These are phyloP conservation scores for Pantelozetes paolii DNA, from an alignment of 2,888 invertebrate species.

Conservation along the genomic window DNA sequence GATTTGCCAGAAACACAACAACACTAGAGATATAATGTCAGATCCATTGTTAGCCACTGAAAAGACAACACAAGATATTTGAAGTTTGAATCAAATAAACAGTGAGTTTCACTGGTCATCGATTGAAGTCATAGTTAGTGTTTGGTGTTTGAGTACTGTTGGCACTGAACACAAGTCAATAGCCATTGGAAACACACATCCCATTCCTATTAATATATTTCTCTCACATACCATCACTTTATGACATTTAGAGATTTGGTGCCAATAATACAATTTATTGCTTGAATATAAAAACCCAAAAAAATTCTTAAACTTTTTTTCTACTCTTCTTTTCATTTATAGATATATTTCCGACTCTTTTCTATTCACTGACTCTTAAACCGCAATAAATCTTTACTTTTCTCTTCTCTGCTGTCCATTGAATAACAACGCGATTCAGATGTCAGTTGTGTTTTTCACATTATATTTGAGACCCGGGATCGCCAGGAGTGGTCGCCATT, in stretches of 20 bases:
- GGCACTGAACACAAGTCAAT: neutral
- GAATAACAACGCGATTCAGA: slow-evolving; percentile 13
- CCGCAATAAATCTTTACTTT: slow-evolving; percentile 29
- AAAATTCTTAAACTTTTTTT: neutral
- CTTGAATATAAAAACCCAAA: no score
- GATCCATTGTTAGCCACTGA: neutral
- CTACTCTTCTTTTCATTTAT: no score
- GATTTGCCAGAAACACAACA: no score
- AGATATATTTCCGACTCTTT: no score
- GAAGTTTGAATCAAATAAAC: neutral
- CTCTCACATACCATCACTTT: slow-evolving; percentile 26
- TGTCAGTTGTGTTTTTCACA: no score
- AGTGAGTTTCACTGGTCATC: neutral
- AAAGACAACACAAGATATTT: neutral
- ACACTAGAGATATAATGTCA: neutral
- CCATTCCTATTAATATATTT: slow-evolving; percentile 15
- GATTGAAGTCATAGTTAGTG: slow-evolving; percentile 13
- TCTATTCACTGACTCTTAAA: neutral
- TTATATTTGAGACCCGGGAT: no score
- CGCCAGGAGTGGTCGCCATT: no score
- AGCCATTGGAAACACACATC: no score
- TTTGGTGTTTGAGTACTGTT: neutral
- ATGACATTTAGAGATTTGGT: slow-evolving; percentile 28
- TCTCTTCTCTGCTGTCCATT: slow-evolving; percentile 9
- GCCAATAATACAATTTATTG: slow-evolving; percentile 31